Percentiles rank a stretch among this genome's conserved stretches.
phyloP scores from a whole-genome alignment of 2,888 invertebrate species.

The Acronicta aceris region DNA sequence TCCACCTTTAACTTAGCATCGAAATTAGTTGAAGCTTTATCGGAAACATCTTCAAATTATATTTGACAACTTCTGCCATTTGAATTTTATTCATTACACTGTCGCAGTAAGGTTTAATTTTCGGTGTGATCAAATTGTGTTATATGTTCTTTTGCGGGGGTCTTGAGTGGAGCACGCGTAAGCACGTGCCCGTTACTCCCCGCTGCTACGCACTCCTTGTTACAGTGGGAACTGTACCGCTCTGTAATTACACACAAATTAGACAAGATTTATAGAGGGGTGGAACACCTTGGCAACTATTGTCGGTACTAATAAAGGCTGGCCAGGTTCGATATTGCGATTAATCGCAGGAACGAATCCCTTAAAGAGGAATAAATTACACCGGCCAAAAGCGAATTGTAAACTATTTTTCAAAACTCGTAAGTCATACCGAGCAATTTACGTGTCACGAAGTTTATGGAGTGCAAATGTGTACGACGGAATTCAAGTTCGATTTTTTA shows the following conservation, averaged over 20 bases:
- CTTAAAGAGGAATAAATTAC: conserved; percentile 66
- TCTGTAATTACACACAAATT: conserved; percentile 90
- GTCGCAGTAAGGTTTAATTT: conserved; percentile 55
- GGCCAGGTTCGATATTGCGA: conserved; percentile 86
- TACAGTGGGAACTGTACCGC: conserved; percentile 85
- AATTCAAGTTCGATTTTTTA: conserved; percentile 57
- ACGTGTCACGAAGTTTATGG: conserved; percentile 66
- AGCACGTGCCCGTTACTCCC: conserved; percentile 87
- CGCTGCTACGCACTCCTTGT: conserved; percentile 88
- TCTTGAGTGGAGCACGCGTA: conserved; percentile 75
- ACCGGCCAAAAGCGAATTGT: conserved; percentile 36
- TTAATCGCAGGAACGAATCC: conserved; percentile 77
- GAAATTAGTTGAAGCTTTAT: conserved; percentile 66
- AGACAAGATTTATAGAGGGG: conserved; percentile 89
- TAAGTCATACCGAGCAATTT: conserved; percentile 67
- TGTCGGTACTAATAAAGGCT: conserved; percentile 87
- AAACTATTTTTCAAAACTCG: conserved; percentile 57
- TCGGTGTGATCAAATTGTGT: conserved; percentile 29
- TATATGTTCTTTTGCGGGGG: conserved; percentile 55
- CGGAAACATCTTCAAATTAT: conserved; percentile 66
- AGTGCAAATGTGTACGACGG: conserved; percentile 49
- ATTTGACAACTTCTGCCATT: conserved; percentile 38
- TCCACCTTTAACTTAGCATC: conserved; percentile 68
- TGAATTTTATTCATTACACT: conserved; percentile 48
- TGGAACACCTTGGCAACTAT: conserved; percentile 89